Evolutionary conservation across 2,113 vertebrate genomes (phyloP), one percentile per base, ranked within the genome.

Genomic region (Oxyruncus cristatus): DNA sequence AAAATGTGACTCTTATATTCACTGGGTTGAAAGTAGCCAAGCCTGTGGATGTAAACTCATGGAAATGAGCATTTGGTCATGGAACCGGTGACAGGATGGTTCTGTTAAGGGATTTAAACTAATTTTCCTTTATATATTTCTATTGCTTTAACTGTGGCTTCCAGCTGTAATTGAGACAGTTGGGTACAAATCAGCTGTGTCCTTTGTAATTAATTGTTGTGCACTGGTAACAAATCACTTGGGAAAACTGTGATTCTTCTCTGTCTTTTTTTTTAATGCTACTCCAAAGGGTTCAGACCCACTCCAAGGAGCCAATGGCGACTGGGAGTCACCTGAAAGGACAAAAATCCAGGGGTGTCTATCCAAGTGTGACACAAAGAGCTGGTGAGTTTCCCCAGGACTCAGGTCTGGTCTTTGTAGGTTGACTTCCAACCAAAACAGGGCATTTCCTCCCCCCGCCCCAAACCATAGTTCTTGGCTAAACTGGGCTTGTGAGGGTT

Each of bases 251-350:
- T 76, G 58, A 42, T 91, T 66, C 84, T 79, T 85, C n/a, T 97
- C 87, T 96, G 35, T 70, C 11, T 39, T 53, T 95, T 39, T 87
- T 86, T 33, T 53, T 53, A 27, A 26, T 95, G 85, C 78, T 85
- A 13, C 95, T 72, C 76, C 52, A 44, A 97, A 98, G 97, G 66
- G 84, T 80, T 94, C 94, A 92, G 62, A 46, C 41, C 70, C 81
- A 28, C 78, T 72, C 80, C 21, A 85, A 83, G 92, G 95, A 97
- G 7, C 84, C 91, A 44, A 23, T 62, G 85, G 97, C 49, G 88
- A 87, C 93, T 96, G 89, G 67, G 89, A 62, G 61, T 92, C 82
- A 33, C 87, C 50, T 59, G 68, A 94, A 95, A 58, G 97, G 91
- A 3, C 85, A 65, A 5, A 97, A 74, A 33, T n/a, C 44, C 2